phyloP scores from a whole-genome alignment of 1,140 invertebrate genomes.

The Antheraea pernyi region DNA sequence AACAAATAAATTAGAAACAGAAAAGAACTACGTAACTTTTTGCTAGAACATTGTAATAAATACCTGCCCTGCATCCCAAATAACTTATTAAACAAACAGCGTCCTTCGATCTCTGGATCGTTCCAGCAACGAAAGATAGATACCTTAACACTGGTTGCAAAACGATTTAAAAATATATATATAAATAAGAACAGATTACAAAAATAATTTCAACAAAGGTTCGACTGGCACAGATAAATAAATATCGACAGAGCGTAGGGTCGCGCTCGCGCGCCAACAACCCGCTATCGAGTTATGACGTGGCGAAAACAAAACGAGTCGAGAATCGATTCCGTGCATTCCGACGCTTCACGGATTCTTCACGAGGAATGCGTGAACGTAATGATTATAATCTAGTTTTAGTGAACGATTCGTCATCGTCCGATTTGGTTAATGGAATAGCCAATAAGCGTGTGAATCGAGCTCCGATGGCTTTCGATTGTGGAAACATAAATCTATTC shows the following conservation, averaged over 20 bases:
- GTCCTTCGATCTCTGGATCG: too few species aligned
- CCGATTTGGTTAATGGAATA: constrained; percentile 74
- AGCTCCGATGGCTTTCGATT: constrained; percentile 37
- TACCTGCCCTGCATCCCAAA: too few species aligned
- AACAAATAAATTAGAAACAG: too few species aligned
- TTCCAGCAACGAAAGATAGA: too few species aligned
- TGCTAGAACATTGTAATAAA: too few species aligned
- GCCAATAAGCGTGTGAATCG: constrained; percentile 67
- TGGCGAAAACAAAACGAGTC: constrained; percentile 75
- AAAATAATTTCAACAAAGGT: too few species aligned
- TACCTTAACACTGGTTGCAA: too few species aligned
- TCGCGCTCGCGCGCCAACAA: neutral
- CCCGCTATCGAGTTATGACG: constrained; percentile 64
- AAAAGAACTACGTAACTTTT: too few species aligned
- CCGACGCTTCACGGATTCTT: constrained; percentile 67
- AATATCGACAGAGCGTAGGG: neutral
- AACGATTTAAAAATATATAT: too few species aligned
- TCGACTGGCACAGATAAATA: too few species aligned
- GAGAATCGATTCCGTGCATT: constrained; percentile 70
- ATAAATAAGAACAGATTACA: too few species aligned
- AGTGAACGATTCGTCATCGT: constrained; percentile 74
- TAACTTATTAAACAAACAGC: too few species aligned
- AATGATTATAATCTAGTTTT: constrained; percentile 75
- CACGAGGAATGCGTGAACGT: constrained; percentile 62
- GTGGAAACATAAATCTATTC: constrained; percentile 12